phyloP scores from a whole-genome alignment of 2,113 vertebrate species.

The Corythaixoides concolor region DNA sequence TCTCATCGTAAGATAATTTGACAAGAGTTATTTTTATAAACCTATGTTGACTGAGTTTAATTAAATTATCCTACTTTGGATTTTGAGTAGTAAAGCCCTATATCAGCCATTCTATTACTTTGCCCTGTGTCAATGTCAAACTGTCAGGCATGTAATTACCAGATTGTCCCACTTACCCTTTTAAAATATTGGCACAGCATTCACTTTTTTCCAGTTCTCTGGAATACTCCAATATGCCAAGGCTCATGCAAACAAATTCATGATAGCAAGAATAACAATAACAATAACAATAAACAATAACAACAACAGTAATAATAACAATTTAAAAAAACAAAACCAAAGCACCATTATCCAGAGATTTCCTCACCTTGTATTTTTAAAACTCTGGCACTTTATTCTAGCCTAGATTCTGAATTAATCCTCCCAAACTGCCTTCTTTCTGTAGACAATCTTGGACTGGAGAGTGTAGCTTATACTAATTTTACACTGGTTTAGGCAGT shows the following conservation, averaged over 20 bases:
- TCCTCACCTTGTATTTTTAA: not conserved
- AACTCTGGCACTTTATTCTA: not conserved
- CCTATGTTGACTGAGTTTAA: not conserved
- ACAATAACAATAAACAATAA: not conserved
- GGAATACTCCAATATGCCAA: not conserved
- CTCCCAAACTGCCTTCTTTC: not conserved
- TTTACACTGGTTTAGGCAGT: not conserved
- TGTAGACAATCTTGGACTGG: not conserved
- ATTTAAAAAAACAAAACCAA: not conserved
- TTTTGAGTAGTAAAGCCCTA: not conserved
- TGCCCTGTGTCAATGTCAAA: slow-evolving; percentile 2
- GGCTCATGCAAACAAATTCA: not conserved
- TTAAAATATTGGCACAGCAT: not conserved
- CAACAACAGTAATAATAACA: not conserved
- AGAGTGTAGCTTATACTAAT: not conserved
- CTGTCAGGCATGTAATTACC: not conserved
- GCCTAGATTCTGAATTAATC: not conserved
- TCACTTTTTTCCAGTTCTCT: not conserved
- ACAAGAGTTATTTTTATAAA: slow-evolving; percentile 38
- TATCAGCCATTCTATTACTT: slow-evolving; percentile 22
- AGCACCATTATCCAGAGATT: not conserved
- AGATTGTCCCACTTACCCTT: not conserved
- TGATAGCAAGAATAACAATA: not conserved
- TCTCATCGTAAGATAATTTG: not conserved
- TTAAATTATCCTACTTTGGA: not conserved